A percentile compares a stretch with the other conserved stretches of the same genome.
phyloP scores from a whole-genome alignment of 92 coral and sea anemone genomes.

The Phenganax marumi region DNA sequence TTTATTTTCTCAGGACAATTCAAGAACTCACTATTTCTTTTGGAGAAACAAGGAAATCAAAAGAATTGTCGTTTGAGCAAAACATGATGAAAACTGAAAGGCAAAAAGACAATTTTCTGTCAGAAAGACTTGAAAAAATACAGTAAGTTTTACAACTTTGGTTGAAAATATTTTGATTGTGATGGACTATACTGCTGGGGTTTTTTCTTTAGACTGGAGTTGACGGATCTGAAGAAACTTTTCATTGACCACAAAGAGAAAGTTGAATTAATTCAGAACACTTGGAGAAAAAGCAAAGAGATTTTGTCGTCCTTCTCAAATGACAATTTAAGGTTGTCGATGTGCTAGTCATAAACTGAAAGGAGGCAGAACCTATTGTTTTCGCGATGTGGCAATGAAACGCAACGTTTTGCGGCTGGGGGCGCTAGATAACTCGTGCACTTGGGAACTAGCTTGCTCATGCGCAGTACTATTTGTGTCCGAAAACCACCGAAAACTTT shows the following conservation, averaged over 20 bases:
- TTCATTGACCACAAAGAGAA: background rate
- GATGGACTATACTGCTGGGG: background rate
- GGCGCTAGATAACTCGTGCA: too few relatives aligned
- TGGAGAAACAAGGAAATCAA: conserved; percentile 22
- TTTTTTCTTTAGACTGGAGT: conserved; percentile 9
- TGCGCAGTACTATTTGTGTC: too few relatives aligned
- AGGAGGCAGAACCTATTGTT: too few relatives aligned
- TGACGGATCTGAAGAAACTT: background rate
- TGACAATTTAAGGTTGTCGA: too few relatives aligned
- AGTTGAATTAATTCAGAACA: background rate
- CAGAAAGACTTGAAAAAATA: background rate
- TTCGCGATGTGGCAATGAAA: too few relatives aligned
- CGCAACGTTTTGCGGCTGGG: too few relatives aligned
- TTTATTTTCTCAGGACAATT: conserved; percentile 13
- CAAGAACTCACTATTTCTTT: conserved; percentile 34
- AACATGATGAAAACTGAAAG: background rate
- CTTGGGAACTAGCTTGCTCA: too few relatives aligned
- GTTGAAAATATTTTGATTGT: background rate
- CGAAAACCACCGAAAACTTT: too few relatives aligned
- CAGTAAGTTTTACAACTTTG: background rate
- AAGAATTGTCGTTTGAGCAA: background rate
- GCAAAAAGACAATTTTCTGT: background rate
- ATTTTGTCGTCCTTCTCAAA: background rate
- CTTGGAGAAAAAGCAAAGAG: conserved; percentile 9
- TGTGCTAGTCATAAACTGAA: too few relatives aligned